Evolutionary conservation across 2,113 vertebrate genomes (phyloP), one percentile per base, ranked within the genome.

Genomic region (Marmota flaviventris): DNA sequence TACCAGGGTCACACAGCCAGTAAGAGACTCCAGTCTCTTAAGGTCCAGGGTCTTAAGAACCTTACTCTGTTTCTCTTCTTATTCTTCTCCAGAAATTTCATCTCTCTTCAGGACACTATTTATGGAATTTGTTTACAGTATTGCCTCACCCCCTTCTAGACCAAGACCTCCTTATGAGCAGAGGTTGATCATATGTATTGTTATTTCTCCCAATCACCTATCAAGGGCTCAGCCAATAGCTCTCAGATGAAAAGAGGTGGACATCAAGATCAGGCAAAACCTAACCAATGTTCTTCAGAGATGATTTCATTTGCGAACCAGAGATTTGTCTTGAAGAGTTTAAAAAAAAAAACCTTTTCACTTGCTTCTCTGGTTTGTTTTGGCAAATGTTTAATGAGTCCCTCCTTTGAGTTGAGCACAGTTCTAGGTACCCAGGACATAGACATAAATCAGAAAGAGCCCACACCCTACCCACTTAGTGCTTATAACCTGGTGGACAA

Each of bases 361-460:
- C 77, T 70, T 77, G 78, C 1, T 48, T 32, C 51, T 86, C 27
- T 65, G 51, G 56, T 29, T 96, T 91, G 86, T 89, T 93, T 92
- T 65, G 77, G 53, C 37, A 92, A 65, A 51, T 25, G 81, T 88
- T 72, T 90, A 93, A 73, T 65, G 48, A 93, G 67, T 20, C 45
- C 78, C 48, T 96, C 61, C 72, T 78, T 12, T 48, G 85, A 92
- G 51, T 27, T 51, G 25, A 79, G 45, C 85, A 56, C n/a, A 63
- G n/a, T 79, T 22, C 20, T 94, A 87, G 45, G 73, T 61, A 94
- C 70, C 53, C 22, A 92, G 83, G 69, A 85, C 72, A 84, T 42
- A 93, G 81, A 69, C 70, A 92, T 79, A 96, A 95, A 93, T 91
- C 72, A 69, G 61, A 79, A 32, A 89, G 79, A 92, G 45, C 39